Evolutionary conservation across 2,797 vertebrate species (phyloP).

Genomic region (Manis crassicaudata): DNA sequence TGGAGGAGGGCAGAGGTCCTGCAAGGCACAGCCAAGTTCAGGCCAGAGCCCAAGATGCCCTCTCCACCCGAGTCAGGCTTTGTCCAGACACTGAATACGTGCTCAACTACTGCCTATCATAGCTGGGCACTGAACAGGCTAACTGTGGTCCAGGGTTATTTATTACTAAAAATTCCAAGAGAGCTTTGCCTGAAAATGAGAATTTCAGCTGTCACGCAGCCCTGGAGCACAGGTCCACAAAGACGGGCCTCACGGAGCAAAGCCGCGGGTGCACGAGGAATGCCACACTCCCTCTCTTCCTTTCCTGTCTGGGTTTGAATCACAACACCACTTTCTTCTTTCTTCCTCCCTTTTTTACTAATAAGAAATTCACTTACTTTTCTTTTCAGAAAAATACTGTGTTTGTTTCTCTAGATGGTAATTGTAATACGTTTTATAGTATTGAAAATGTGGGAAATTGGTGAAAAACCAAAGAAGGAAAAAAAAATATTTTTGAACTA

Average conservation of each 20-base stretch:
- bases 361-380: neutral
- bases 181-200: neutral
- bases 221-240: no score
- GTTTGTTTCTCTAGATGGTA: neutral
- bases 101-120: neutral
- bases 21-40: neutral
- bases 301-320: neutral
- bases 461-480: neutral
- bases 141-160: neutral
- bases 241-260: neutral
- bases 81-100: neutral
- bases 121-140: neutral
- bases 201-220: neutral
- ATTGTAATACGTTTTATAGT: neutral
- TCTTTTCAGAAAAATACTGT: neutral
- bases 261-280: fast-evolving
- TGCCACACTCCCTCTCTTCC: neutral
- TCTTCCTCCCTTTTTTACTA: neutral
- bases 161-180: neutral
- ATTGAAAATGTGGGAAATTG: neutral
- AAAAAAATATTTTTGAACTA: neutral
- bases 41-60: neutral
- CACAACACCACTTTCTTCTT: neutral
- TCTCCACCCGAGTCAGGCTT: no score
- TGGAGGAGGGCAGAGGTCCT: neutral